These are phyloP conservation scores for Rhabdomys pumilio DNA, from an alignment of 2,797 vertebrate species.

Conservation along the genomic window DNA sequence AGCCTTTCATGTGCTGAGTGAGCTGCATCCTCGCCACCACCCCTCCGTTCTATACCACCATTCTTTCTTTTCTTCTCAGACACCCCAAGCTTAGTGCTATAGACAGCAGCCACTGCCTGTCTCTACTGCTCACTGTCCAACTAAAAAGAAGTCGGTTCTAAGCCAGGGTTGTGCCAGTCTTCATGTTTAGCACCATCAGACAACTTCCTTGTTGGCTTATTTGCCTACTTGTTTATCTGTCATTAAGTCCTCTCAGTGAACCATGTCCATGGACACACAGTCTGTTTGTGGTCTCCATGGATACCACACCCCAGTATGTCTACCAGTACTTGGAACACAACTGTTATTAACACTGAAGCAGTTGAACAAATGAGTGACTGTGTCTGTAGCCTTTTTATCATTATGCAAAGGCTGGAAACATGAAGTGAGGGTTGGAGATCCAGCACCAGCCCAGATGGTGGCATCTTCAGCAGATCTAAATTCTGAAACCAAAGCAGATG, in stretches of 20 bases:
- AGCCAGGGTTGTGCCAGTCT: background rate
- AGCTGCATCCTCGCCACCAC: background rate
- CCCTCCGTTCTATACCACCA: no score
- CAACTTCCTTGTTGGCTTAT: background rate
- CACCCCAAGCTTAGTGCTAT: background rate
- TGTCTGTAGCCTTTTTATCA: background rate
- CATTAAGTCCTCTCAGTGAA: background rate
- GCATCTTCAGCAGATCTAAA: slow-evolving; percentile 23
- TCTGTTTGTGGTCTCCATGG: background rate
- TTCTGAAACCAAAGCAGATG: background rate
- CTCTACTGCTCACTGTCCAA: background rate
- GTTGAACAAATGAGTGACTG: background rate
- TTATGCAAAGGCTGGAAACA: background rate
- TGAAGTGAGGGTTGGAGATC: background rate
- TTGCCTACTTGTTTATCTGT: background rate
- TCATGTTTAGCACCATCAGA: background rate
- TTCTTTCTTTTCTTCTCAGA: background rate
- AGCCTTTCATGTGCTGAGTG: background rate
- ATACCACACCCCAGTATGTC: background rate
- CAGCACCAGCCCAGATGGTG: background rate
- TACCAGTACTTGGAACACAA: no score
- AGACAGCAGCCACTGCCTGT: background rate
- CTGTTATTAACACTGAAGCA: background rate
- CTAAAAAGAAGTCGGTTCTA: background rate
- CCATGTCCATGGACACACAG: background rate